phyloP scores from a whole-genome alignment of 2,797 vertebrate genomes.

The Sternotherus odoratus region DNA sequence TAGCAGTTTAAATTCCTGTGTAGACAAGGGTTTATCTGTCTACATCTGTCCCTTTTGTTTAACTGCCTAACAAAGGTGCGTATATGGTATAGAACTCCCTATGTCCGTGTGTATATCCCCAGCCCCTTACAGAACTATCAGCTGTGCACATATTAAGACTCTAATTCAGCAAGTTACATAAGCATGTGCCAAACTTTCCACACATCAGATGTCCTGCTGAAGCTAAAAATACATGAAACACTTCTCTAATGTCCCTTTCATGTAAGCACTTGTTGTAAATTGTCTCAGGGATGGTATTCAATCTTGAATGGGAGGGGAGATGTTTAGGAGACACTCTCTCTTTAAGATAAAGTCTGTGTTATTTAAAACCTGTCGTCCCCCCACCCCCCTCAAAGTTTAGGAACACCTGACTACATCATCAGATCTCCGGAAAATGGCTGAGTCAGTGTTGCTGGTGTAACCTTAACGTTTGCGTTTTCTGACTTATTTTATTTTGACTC shows the following conservation, averaged over 20 bases:
- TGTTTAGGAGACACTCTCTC: background rate
- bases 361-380: background rate
- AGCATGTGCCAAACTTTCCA: constrained; percentile 14
- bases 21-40: constrained; percentile 66
- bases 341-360: background rate
- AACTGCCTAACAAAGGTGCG: constrained; percentile 69
- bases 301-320: background rate
- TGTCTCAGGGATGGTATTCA: background rate
- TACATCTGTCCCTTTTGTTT: constrained; percentile 70
- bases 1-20: constrained; percentile 65
- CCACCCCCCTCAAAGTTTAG: background rate
- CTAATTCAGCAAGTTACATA: background rate
- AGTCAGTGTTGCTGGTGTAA: background rate
- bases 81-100: constrained; percentile 29
- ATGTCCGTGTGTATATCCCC: constrained; percentile 27
- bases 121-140: background rate
- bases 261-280: background rate
- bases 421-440: background rate
- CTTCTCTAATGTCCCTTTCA: constrained; percentile 2
- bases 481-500: constrained; percentile 20
- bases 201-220: fast-evolving
- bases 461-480: background rate
- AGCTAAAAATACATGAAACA: background rate
- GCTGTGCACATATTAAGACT: background rate
- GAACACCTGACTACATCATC: background rate